phyloP scores from a whole-genome alignment of 2,113 vertebrate genomes.

The Proterorhinus semilunaris region DNA sequence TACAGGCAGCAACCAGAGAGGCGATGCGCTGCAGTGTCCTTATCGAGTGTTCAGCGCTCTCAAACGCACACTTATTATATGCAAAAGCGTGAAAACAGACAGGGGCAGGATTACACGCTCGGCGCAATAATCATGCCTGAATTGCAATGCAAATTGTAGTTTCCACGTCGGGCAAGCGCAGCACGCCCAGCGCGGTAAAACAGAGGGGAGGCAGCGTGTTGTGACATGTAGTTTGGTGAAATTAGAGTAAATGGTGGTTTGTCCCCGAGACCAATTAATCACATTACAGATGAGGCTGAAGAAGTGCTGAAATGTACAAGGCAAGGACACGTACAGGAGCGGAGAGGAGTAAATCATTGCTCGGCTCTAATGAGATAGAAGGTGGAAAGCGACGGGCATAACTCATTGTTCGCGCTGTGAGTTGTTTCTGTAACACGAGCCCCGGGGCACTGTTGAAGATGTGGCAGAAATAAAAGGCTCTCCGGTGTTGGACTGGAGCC shows the following conservation, averaged over 20 bases:
- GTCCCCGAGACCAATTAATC: constrained; percentile 62
- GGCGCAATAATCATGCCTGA: constrained; percentile 27
- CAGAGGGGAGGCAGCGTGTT: constrained; percentile 30
- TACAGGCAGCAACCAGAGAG: constrained; percentile 32
- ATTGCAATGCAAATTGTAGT: constrained; percentile 33
- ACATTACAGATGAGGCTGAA: constrained; percentile 57
- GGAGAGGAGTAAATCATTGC: constrained; percentile 50
- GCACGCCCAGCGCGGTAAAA: constrained; percentile 10
- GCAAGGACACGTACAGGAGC: constrained; percentile 55
- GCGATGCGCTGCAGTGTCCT: constrained; percentile 34
- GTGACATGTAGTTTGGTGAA: constrained; percentile 48
- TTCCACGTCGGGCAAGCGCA: constrained; percentile 9
- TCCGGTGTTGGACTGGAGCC: constrained; percentile 55
- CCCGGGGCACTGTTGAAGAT: constrained; percentile 62
- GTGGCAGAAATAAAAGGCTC: constrained; percentile 62
- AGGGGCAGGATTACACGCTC: constrained; percentile 29
- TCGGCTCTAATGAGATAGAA: constrained; percentile 66
- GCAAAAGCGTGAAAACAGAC: constrained; percentile 20
- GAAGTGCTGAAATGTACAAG: constrained; percentile 59
- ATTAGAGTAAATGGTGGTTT: constrained; percentile 52
- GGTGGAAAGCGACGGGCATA: constrained; percentile 68
- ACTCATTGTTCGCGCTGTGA: constrained; percentile 59
- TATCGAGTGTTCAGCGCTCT: constrained; percentile 22
- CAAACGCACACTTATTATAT: constrained; percentile 8
- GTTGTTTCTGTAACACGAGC: constrained; percentile 64